Conservation (phyloP, 2,888 invertebrate genomes). For the Oasisia sp. region DNA sequence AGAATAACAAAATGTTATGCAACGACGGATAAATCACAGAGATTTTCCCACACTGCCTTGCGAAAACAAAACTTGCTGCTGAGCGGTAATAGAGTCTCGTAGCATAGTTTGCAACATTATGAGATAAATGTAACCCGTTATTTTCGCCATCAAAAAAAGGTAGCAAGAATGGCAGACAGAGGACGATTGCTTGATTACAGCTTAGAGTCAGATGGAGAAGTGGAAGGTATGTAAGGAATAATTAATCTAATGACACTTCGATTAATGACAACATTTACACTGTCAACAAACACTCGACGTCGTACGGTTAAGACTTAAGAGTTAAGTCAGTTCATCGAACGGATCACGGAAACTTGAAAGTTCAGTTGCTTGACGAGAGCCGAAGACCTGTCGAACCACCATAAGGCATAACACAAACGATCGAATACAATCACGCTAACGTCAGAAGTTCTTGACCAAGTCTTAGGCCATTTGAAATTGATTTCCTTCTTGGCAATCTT, state of each 20-base stretch:
- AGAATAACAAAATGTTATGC: not conserved
- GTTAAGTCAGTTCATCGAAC: not conserved
- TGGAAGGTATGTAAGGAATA: not conserved
- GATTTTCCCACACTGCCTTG: conserved; percentile 11
- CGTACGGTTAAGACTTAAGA: not conserved
- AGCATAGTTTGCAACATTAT: not conserved
- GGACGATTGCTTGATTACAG: not conserved
- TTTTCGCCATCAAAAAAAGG: not conserved
- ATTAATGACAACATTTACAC: not conserved
- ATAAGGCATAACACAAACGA: not conserved
- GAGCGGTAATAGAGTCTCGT: not conserved
- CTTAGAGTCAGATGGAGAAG: not conserved
- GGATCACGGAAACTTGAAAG: conserved; percentile 13
- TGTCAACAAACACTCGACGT: not conserved
- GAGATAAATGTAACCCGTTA: not conserved
- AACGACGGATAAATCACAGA: not conserved
- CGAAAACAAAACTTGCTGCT: not conserved
- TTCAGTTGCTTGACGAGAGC: not conserved
- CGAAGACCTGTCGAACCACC: not conserved
- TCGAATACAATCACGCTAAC: not conserved
- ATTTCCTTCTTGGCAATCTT: not conserved
- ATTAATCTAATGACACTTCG: not conserved
- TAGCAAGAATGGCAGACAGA: not conserved
- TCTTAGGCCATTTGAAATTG: not conserved
- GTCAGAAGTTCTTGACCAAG: not conserved